These are phyloP conservation scores for Tinamus major DNA, from an alignment of 2,797 vertebrate species.

Conservation along the genomic window DNA sequence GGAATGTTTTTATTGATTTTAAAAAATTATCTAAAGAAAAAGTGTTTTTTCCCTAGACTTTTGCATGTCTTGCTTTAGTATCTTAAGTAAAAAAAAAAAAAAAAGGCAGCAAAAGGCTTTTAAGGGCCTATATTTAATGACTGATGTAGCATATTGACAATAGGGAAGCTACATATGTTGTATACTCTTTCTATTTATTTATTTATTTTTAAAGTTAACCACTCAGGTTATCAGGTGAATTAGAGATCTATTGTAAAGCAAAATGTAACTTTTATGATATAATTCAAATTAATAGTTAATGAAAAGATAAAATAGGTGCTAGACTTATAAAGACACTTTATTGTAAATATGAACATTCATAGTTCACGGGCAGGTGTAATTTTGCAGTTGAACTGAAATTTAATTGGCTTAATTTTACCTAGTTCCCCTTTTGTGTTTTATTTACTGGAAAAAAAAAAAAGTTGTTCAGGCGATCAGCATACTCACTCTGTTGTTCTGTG, in stretches of 20 bases:
- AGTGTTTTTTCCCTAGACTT: neutral
- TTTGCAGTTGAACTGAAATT: constrained; percentile 10
- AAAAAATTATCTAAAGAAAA: neutral
- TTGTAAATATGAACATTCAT: neutral
- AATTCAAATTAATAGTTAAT: neutral
- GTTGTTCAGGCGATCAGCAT: constrained; percentile 34
- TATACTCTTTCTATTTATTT: neutral
- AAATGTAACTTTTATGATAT: neutral
- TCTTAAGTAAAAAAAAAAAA: neutral
- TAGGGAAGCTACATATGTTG: neutral
- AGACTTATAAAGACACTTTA: neutral
- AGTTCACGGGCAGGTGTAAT: neutral
- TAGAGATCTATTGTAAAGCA: neutral
- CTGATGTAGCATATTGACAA: neutral
- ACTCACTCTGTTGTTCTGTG: neutral
- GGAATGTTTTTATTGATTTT: neutral
- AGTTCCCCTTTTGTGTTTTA: neutral
- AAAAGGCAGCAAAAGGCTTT: neutral
- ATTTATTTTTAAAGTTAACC: neutral
- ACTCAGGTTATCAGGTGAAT: neutral
- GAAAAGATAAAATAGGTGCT: neutral
- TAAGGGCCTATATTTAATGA: neutral
- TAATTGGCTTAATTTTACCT: neutral
- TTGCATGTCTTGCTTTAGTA: neutral
- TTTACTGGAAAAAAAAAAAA: neutral